Evolutionary conservation across 37 sponge, comb jelly and placozoan species (phyloP).

Genomic region (Haliclona indistincta): DNA sequence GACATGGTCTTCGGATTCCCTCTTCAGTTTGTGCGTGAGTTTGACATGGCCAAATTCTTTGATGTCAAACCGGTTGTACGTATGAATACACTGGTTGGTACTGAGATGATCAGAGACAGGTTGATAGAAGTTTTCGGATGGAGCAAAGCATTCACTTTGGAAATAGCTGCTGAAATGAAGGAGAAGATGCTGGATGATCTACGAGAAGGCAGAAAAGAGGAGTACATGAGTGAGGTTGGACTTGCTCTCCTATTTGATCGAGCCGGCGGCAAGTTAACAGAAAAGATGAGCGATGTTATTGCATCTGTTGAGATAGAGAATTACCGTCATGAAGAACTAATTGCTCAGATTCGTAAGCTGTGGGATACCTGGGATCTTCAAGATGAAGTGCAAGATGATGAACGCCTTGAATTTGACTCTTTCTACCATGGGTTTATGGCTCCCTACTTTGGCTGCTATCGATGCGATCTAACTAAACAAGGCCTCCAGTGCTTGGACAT

Average conservation of each 20-base stretch:
- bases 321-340: slow-evolving; percentile 43
- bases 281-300: slow-evolving; percentile 54
- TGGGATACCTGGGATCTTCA: slow-evolving; percentile 86
- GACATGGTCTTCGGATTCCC: slow-evolving; percentile 80
- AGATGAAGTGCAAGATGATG: slow-evolving; percentile 35
- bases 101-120: slow-evolving; percentile 65
- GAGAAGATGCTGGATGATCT: slow-evolving; percentile 73
- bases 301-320: slow-evolving; percentile 19
- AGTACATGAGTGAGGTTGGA: slow-evolving; percentile 81
- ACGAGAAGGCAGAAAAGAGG: slow-evolving; percentile 64
- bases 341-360: slow-evolving; percentile 48
- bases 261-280: slow-evolving; percentile 74
- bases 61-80: slow-evolving; percentile 59
- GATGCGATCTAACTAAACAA: slow-evolving; percentile 54
- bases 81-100: slow-evolving; percentile 73
- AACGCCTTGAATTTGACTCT: slow-evolving; percentile 63
- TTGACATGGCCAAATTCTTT: slow-evolving; percentile 84
- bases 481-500: slow-evolving; percentile 79
- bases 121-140: slow-evolving; percentile 69
- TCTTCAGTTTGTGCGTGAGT: slow-evolving; percentile 52
- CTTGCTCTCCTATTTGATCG: slow-evolving; percentile 76
- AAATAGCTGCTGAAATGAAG: slow-evolving; percentile 69
- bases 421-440: slow-evolving; percentile 91
- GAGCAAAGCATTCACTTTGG: slow-evolving; percentile 55
- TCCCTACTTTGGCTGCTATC: slow-evolving; percentile 89